phyloP scores from a whole-genome alignment of 1,140 invertebrate genomes.

The Gerris buenoi region DNA sequence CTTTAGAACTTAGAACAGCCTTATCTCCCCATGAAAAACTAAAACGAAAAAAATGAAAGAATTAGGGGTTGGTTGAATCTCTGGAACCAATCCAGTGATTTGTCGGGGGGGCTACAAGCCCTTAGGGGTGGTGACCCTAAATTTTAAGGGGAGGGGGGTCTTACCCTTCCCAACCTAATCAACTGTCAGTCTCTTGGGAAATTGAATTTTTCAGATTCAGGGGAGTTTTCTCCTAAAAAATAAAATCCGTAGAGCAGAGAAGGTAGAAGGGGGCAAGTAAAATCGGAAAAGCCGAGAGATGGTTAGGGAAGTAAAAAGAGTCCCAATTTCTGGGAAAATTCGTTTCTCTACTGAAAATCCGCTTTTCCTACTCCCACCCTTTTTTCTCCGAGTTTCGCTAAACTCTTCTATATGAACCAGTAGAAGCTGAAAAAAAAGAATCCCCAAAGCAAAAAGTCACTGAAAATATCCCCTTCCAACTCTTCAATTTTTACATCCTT shows the following conservation, averaged over 20 bases:
- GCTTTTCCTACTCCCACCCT: neutral
- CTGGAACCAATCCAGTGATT: neutral
- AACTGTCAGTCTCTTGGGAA: neutral
- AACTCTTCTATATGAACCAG: neutral
- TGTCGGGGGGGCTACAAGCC: neutral
- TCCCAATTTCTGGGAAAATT: too few species aligned
- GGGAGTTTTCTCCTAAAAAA: neutral
- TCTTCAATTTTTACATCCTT: neutral
- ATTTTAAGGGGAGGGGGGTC: neutral
- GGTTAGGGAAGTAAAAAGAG: neutral
- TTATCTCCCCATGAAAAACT: too few species aligned
- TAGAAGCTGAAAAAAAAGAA: too few species aligned
- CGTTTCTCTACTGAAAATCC: too few species aligned
- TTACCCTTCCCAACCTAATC: neutral
- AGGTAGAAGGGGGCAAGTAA: too few species aligned
- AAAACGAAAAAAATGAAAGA: too few species aligned
- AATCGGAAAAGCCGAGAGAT: neutral
- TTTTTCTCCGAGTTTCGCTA: neutral
- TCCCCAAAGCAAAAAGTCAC: too few species aligned
- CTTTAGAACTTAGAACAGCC: too few species aligned
- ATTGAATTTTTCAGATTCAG: neutral
- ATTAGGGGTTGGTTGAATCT: too few species aligned
- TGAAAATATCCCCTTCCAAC: neutral
- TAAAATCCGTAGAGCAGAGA: too few species aligned
- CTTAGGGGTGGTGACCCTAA: neutral